phyloP scores from a whole-genome alignment of 2,113 vertebrate genomes.

The Psittacara wagleri region DNA sequence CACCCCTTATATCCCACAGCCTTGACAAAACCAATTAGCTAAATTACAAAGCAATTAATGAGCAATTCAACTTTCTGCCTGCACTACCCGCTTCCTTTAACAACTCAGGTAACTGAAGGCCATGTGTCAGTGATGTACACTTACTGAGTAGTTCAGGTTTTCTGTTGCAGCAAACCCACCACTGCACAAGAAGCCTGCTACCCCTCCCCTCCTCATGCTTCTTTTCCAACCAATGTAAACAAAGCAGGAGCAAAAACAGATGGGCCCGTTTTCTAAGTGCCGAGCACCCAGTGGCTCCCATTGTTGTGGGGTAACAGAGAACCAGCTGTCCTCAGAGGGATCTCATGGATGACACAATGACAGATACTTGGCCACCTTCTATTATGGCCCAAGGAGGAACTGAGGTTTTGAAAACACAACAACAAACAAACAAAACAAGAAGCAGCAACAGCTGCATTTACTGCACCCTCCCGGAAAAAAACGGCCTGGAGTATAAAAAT shows the following conservation, averaged over 20 bases:
- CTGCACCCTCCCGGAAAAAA: background rate
- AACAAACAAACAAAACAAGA: background rate
- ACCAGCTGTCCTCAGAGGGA: background rate
- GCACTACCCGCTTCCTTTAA: background rate
- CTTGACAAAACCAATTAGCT: conserved; percentile 6
- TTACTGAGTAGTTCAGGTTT: background rate
- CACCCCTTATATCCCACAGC: background rate
- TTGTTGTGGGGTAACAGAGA: conserved; percentile 41
- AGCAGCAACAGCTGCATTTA: background rate
- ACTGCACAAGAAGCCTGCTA: background rate
- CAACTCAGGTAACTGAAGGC: background rate
- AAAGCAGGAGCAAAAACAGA: background rate
- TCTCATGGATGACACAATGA: background rate
- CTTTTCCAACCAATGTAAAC: background rate
- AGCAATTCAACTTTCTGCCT: background rate
- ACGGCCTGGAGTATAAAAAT: background rate
- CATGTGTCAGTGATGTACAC: background rate
- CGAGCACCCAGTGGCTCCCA: background rate
- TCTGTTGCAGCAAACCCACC: background rate
- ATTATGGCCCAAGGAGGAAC: background rate
- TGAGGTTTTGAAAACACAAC: background rate
- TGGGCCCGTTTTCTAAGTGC: background rate
- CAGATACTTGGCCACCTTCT: background rate
- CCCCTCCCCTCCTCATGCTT: background rate
- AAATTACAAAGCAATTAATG: conserved; percentile 23